These are phyloP conservation scores for Notocelia uddmanniana DNA, from an alignment of 2,888 invertebrate species.

Conservation along the genomic window DNA sequence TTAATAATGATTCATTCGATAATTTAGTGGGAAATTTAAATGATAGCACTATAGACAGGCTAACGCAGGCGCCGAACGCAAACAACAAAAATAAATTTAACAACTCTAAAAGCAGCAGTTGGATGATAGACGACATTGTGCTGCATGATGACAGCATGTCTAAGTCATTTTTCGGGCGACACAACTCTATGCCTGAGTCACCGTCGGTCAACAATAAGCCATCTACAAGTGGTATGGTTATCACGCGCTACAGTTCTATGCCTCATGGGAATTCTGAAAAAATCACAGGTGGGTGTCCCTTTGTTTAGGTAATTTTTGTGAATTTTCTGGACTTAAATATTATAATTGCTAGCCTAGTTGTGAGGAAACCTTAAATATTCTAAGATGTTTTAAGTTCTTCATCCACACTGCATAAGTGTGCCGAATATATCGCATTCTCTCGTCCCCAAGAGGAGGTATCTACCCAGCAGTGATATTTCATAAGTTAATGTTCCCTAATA, in stretches of 20 bases:
- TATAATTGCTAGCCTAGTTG: no score
- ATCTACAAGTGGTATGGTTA: slow-evolving; percentile 74
- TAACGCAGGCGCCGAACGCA: slow-evolving; percentile 73
- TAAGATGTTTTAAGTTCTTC: no score
- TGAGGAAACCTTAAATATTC: no score
- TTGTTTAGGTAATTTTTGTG: no score
- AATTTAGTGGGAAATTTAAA: slow-evolving; percentile 76
- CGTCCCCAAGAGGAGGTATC: no score
- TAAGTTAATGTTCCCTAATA: no score
- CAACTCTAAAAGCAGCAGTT: slow-evolving; percentile 49
- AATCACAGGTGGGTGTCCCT: slow-evolving; percentile 54
- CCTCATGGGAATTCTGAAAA: slow-evolving; percentile 69
- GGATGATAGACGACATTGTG: slow-evolving; percentile 66
- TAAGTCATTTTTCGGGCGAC: slow-evolving; percentile 70
- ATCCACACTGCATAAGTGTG: no score
- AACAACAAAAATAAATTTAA: slow-evolving; percentile 50
- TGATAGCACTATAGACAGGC: slow-evolving; percentile 75
- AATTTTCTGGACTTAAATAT: no score
- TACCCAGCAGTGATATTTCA: no score
- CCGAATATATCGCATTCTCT: no score
- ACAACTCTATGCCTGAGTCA: slow-evolving; percentile 81
- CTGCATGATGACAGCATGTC: slow-evolving; percentile 69
- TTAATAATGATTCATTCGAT: slow-evolving; percentile 82
- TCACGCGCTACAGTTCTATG: slow-evolving; percentile 79
- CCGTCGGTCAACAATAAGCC: slow-evolving; percentile 68